Conservation (phyloP, 1,140 invertebrate genomes). For the Littorina saxatilis region DNA sequence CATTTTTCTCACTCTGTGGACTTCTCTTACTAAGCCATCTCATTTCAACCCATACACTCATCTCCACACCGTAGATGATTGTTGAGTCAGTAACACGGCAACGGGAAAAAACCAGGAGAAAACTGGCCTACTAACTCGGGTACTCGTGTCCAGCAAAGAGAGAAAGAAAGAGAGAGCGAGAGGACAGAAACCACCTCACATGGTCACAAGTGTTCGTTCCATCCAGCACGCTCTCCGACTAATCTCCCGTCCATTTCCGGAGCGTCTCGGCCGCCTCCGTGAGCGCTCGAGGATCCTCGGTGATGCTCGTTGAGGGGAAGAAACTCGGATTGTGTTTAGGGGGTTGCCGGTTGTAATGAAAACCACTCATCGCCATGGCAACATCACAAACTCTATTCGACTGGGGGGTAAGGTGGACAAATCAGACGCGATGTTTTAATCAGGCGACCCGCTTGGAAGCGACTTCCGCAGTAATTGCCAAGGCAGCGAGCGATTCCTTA, state of each 20-base stretch:
- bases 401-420: constrained; percentile 23
- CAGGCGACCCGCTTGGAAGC: not conserved
- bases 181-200: too few relatives aligned
- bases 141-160: too few relatives aligned
- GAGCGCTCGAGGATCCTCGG: not conserved
- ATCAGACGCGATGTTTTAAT: constrained; percentile 29
- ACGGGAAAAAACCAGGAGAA: too few relatives aligned
- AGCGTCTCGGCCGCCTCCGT: not conserved
- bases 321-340: not conserved
- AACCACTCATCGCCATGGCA: constrained; percentile 15
- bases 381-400: constrained; percentile 18
- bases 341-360: not conserved
- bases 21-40: too few relatives aligned
- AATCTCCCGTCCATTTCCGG: constrained; percentile 15
- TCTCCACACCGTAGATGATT: too few relatives aligned
- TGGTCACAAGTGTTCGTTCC: too few relatives aligned
- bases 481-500: not conserved
- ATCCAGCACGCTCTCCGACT: not conserved
- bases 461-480: constrained; percentile 20
- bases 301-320: not conserved
- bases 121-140: too few relatives aligned
- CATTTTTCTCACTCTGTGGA: too few relatives aligned
- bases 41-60: too few relatives aligned
- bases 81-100: too few relatives aligned
- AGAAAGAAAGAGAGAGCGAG: not conserved